These are phyloP conservation scores for Girardinichthys multiradiatus DNA, from an alignment of 2,113 vertebrate genomes.

Conservation along the genomic window DNA sequence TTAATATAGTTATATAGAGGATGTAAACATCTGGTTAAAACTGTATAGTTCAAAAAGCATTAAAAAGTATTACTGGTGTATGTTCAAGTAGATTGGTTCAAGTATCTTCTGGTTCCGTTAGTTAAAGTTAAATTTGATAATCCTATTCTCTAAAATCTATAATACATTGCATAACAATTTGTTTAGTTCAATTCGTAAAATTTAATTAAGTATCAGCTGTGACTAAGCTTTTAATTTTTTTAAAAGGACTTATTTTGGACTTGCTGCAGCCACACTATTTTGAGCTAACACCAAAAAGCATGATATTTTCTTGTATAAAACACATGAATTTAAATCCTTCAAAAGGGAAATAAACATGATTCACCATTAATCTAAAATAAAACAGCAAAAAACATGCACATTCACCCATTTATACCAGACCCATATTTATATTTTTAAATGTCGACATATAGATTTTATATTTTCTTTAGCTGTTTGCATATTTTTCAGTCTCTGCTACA, in stretches of 20 bases:
- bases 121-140: background rate
- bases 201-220: background rate
- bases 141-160: background rate
- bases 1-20: no score
- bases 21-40: no score
- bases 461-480: conserved; percentile 64
- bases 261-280: conserved; percentile 7
- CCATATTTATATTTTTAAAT: background rate
- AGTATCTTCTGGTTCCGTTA: background rate
- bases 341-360: background rate
- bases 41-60: background rate
- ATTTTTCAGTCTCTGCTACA: conserved; percentile 64
- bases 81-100: background rate
- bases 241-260: conserved; percentile 3
- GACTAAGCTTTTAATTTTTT: conserved; percentile 1
- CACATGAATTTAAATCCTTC: background rate
- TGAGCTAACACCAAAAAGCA: conserved; percentile 4
- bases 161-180: background rate
- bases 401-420: conserved; percentile 37
- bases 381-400: conserved; percentile 42
- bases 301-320: conserved; percentile 3
- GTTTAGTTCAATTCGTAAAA: background rate
- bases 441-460: conserved; percentile 6
- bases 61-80: background rate
- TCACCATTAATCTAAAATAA: conserved; percentile 22